A percentile compares a stretch with the other conserved stretches of the same genome.
Conservation (phyloP, 1,140 invertebrate species). For the Platorchestia sp. region DNA sequence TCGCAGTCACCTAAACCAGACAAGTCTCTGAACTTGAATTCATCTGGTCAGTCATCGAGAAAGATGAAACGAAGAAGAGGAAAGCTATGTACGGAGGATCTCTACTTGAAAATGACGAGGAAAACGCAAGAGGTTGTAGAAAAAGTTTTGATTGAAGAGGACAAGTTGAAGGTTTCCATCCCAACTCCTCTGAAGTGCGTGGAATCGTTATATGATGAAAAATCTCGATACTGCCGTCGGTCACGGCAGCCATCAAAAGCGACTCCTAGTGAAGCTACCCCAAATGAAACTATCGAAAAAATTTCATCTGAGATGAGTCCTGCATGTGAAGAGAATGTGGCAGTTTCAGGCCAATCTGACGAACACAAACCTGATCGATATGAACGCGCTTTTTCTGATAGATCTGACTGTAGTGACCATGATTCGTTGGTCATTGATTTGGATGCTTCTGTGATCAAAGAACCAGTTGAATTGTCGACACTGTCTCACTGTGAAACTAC, state of each 20-base stretch:
- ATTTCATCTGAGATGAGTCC: background rate
- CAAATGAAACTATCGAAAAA: background rate
- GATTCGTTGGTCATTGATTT: slow-evolving; percentile 56
- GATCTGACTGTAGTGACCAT: slow-evolving; percentile 33
- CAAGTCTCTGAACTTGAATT: background rate
- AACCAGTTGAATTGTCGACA: background rate
- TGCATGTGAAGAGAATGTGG: background rate
- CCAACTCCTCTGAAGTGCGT: slow-evolving; percentile 52
- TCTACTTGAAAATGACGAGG: slow-evolving; percentile 50
- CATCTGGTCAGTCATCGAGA: background rate
- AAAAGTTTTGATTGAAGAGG: slow-evolving; percentile 36
- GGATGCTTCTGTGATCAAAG: slow-evolving; percentile 5
- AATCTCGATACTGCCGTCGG: background rate
- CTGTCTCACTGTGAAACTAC: background rate
- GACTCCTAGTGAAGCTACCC: background rate
- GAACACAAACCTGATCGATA: background rate
- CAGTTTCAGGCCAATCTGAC: background rate
- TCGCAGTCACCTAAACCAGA: background rate
- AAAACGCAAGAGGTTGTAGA: slow-evolving; percentile 49
- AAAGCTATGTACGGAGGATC: background rate
- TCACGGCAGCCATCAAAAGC: background rate
- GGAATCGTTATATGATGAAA: slow-evolving; percentile 39
- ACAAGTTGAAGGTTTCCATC: slow-evolving; percentile 40
- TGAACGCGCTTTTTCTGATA: slow-evolving; percentile 13
- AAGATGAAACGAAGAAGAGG: slow-evolving; percentile 30